These are phyloP conservation scores for Drosophila busckii DNA, from an alignment of 1,140 invertebrate genomes.

Conservation along the genomic window DNA sequence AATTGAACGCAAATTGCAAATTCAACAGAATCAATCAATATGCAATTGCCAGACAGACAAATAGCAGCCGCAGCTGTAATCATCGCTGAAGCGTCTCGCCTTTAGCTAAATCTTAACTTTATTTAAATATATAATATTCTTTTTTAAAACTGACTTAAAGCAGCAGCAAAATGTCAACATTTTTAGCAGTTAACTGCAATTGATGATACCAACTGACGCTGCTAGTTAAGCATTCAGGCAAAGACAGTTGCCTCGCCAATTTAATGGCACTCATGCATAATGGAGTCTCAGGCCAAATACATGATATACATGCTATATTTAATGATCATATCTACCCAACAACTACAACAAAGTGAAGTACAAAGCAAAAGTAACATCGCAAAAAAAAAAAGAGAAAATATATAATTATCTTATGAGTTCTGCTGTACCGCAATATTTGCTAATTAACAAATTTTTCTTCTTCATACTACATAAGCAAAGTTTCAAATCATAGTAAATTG, in stretches of 20 bases:
- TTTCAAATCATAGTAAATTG: too few relatives aligned
- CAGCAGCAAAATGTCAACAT: slow-evolving; percentile 70
- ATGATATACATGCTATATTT: slow-evolving; percentile 50
- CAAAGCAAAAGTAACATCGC: too few relatives aligned
- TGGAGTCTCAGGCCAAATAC: slow-evolving; percentile 43
- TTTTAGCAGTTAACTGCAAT: slow-evolving; percentile 35
- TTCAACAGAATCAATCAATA: slow-evolving; percentile 20
- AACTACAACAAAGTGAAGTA: slow-evolving; percentile 4
- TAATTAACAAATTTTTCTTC: too few relatives aligned
- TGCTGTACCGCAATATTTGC: too few relatives aligned
- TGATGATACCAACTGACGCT: slow-evolving; percentile 24
- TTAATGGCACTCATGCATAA: slow-evolving; percentile 53
- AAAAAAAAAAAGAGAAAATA: slow-evolving; percentile 40
- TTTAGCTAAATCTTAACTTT: slow-evolving; percentile 11
- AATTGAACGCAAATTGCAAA: slow-evolving; percentile 19
- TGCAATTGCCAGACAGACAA: slow-evolving; percentile 24
- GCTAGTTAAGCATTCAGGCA: slow-evolving; percentile 32
- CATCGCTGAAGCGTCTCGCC: slow-evolving; percentile 3
- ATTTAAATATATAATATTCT: too few relatives aligned
- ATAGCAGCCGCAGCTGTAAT: slow-evolving; percentile 7
- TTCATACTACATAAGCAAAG: too few relatives aligned
- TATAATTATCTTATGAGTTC: too few relatives aligned
- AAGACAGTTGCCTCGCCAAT: slow-evolving; percentile 41
- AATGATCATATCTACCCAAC: slow-evolving; percentile 48
- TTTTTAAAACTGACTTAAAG: too few relatives aligned